Evolutionary conservation across 1,140 invertebrate genomes (phyloP).

Genomic region (Cephus cinctus): DNA sequence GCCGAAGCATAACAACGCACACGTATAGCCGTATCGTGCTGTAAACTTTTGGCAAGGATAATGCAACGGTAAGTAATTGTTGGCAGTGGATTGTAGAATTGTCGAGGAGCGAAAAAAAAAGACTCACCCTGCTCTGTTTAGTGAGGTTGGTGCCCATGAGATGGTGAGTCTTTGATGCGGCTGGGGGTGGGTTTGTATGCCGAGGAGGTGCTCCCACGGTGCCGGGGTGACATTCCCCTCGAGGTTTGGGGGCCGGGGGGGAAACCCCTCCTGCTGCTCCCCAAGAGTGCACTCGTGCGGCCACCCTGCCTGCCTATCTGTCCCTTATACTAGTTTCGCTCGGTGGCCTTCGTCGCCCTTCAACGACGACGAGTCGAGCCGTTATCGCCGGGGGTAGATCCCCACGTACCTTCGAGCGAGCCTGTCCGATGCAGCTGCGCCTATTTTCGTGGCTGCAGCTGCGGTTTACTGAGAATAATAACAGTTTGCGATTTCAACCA

Average conservation of each 20-base stretch:
- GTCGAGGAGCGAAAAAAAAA: too few species aligned
- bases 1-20: too few species aligned
- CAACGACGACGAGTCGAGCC: too few species aligned
- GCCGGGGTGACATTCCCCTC: conserved; percentile 41
- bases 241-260: conserved; percentile 38
- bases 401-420: not conserved
- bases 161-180: conserved; percentile 33
- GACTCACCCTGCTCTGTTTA: conserved; percentile 47
- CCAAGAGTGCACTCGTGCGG: conserved; percentile 44
- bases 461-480: too few species aligned
- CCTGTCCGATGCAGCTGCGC: conserved; percentile 20
- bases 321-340: conserved; percentile 13
- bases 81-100: too few species aligned
- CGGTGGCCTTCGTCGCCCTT: not conserved
- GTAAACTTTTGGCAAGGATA: too few species aligned
- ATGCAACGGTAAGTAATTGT: too few species aligned
- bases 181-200: conserved; percentile 19
- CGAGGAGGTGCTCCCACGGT: conserved; percentile 33
- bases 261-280: conserved; percentile 41
- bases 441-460: too few species aligned
- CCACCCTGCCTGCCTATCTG: conserved; percentile 37
- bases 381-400: not conserved
- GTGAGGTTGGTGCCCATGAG: conserved; percentile 47
- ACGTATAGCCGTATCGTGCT: too few species aligned
- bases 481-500: too few species aligned